Base-by-base conservation (phyloP, 2,888 invertebrate species). In the Belgica antarctica region DNA sequence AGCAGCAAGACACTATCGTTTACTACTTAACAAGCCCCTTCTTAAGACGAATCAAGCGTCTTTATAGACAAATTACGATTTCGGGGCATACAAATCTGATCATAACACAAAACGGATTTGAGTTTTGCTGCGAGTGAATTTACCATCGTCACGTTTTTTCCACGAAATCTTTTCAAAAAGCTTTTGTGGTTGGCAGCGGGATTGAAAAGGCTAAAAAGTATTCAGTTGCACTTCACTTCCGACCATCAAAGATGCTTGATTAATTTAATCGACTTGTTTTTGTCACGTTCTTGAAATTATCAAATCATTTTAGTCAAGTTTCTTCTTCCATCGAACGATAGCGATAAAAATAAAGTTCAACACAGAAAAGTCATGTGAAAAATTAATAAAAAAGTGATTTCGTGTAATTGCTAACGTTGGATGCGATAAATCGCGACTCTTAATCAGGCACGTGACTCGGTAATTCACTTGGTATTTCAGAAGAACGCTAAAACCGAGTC, bases 1-100 rank as follows among this genome's bases (percentile, higher is more conserved):
- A 41, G 46, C 65, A 65, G 65, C 47, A 65, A 47, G 65, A 65
- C 47, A 41, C 46, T 25, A 63, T 63, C 62, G 62, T 62, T 31
- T 62, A 63, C 63, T 63, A 31, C 24, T 41, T 17, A 28, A 7
- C 8, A 10, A 31, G 52, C 52, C 52, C 52, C 22, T 19, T 41
- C 22, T 22, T 5, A 31, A 8, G 34, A 17, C 22, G 52, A 52
- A 52, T n/a, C 22, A 17, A 3, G 52, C 52, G 17, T 5, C n/a
- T 31, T 27, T 59, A n/a, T 25, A 25, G 27, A 59, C 59, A 27
- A 59, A 59, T 59, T 24, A 52, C 3, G 17, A n/a, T 17, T 22
- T 7, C 52, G 19, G 5, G 7, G 22, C 52, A 52, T 22, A 52
- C 52, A 52, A 22, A 52, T 52, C 52, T 52, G 52, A 52, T 52